phyloP scores from a whole-genome alignment of 2,797 vertebrate genomes.

The Hyperoplus lanceolatus region DNA sequence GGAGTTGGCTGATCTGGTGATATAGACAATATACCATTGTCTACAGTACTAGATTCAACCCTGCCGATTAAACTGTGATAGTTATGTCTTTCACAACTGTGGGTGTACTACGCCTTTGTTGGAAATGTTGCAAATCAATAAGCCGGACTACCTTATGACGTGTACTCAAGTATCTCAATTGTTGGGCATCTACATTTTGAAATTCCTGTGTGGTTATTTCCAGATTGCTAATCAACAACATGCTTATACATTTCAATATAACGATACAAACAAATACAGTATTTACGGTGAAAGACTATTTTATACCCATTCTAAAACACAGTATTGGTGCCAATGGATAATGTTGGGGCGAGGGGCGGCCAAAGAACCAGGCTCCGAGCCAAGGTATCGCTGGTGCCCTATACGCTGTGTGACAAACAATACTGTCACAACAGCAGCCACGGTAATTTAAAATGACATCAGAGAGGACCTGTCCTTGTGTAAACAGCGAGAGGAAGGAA shows the following conservation, averaged over 20 bases:
- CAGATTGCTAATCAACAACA: not conserved
- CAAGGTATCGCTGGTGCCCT: slow-evolving; percentile 45
- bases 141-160: not conserved
- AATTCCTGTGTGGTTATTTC: not conserved
- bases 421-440: slow-evolving; percentile 61
- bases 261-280: not conserved
- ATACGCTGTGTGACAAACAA: slow-evolving; percentile 60
- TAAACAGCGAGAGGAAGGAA: slow-evolving; percentile 59
- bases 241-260: not conserved
- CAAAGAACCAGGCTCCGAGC: slow-evolving; percentile 46
- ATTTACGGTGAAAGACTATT: no score
- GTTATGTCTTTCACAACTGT: not conserved
- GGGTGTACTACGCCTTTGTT: not conserved
- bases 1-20: not conserved
- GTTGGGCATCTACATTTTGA: not conserved
- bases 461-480: slow-evolving; percentile 45
- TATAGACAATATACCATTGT: not conserved
- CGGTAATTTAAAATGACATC: slow-evolving; percentile 57
- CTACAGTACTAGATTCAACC: not conserved
- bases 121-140: not conserved
- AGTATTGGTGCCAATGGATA: no score
- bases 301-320: no score
- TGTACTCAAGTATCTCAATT: no score
- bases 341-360: slow-evolving; percentile 16
- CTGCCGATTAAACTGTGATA: not conserved